Conservation (phyloP, 2,888 invertebrate species). For the Pyrochroa serraticornis region DNA sequence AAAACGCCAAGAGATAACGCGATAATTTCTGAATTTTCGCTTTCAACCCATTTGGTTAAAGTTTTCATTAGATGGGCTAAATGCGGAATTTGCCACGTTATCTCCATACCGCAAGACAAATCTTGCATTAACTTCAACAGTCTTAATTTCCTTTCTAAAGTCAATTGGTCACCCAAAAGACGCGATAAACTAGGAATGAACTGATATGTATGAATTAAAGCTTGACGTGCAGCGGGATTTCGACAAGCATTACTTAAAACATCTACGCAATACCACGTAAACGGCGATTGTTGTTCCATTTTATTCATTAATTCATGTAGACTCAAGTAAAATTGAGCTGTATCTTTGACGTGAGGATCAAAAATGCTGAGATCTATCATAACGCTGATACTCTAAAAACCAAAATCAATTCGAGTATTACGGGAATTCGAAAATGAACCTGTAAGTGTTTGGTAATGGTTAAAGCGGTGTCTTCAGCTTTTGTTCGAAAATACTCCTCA, state of each 20-base stretch:
- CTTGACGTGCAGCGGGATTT: conserved; percentile 67
- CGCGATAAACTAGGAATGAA: conserved; percentile 70
- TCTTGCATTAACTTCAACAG: conserved; percentile 72
- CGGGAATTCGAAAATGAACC: background rate
- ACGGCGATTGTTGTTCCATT: conserved; percentile 62
- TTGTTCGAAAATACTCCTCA: conserved; percentile 14
- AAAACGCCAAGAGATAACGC: conserved; percentile 70
- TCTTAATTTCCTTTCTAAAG: conserved; percentile 68
- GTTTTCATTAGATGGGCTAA: conserved; percentile 70
- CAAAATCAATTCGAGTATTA: background rate
- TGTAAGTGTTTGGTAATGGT: conserved; percentile 18
- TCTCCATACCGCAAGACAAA: conserved; percentile 78
- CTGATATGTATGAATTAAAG: conserved; percentile 72
- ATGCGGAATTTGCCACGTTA: conserved; percentile 82
- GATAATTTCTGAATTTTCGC: conserved; percentile 60
- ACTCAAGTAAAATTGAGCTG: conserved; percentile 71
- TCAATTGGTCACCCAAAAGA: conserved; percentile 65
- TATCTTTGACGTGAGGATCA: conserved; percentile 68
- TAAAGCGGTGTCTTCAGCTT: conserved; percentile 16
- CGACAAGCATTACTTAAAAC: conserved; percentile 68
- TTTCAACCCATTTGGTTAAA: conserved; percentile 69
- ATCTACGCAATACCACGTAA: conserved; percentile 71
- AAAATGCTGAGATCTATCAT: conserved; percentile 70
- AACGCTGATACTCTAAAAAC: conserved; percentile 58
- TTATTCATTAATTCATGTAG: conserved; percentile 69